Conservation (phyloP, 2,888 invertebrate genomes). For the Amiota mariae region DNA sequence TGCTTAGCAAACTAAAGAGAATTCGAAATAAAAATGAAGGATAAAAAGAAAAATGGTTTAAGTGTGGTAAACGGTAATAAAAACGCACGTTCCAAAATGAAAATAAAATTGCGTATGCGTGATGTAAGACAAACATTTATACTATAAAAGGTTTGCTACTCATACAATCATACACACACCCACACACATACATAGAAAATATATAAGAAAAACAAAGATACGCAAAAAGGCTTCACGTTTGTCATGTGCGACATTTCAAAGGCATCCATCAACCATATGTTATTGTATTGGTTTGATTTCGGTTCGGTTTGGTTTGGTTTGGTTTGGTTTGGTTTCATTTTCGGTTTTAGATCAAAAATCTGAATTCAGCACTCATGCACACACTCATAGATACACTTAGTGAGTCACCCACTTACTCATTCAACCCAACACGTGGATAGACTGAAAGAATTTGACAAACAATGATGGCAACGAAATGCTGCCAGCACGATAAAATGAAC, state of each 20-base stretch:
- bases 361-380: conserved; percentile 1
- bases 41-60: conserved; percentile 9
- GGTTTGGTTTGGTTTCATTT: background rate
- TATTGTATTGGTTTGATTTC: background rate
- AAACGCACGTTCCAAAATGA: conserved; percentile 67
- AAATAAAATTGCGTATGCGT: conserved; percentile 62
- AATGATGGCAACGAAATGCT: conserved; percentile 14
- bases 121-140: conserved; percentile 57
- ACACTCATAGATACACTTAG: conserved; percentile 11
- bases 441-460: conserved; percentile 1
- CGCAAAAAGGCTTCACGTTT: background rate
- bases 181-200: background rate
- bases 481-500: conserved; percentile 1
- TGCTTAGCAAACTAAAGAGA: too few species aligned
- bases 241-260: conserved; percentile 4
- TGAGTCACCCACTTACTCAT: too few species aligned
- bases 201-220: background rate
- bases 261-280: conserved; percentile 8
- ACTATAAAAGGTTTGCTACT: background rate
- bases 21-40: background rate
- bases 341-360: background rate
- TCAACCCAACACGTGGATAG: background rate
- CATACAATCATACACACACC: conserved; percentile 6
- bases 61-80: conserved; percentile 47
- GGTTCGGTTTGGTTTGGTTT: background rate